Percentiles rank a stretch among this genome's conserved stretches.
These are phyloP conservation scores for Dynastes hyllus DNA, from an alignment of 2,888 invertebrate genomes.

Conservation along the genomic window DNA sequence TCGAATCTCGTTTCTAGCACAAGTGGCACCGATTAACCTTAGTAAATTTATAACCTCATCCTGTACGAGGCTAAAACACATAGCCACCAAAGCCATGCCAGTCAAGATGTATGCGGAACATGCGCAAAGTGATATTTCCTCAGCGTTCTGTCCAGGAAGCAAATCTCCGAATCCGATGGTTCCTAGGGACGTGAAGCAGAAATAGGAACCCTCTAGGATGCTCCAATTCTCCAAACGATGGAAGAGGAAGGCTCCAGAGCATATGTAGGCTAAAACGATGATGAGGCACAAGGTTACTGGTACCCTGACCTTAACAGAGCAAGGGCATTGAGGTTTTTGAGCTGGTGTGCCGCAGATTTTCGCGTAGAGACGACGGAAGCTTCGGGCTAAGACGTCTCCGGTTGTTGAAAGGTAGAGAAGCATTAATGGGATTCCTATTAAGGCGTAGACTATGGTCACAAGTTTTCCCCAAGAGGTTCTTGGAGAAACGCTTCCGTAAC, in stretches of 20 bases:
- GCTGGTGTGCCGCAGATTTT: slow-evolving; percentile 70
- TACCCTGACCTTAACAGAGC: slow-evolving; percentile 81
- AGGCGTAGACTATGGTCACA: slow-evolving; percentile 88
- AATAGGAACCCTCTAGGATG: slow-evolving; percentile 88
- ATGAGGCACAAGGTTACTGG: slow-evolving; percentile 91
- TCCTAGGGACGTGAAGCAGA: slow-evolving; percentile 82
- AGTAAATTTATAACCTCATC: slow-evolving; percentile 80
- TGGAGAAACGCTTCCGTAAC: slow-evolving; percentile 89
- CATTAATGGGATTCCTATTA: slow-evolving; percentile 91
- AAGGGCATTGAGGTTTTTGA: slow-evolving; percentile 67
- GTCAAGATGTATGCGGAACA: slow-evolving; percentile 88
- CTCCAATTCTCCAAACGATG: slow-evolving; percentile 94
- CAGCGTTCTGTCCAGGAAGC: slow-evolving; percentile 78
- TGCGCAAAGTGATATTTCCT: slow-evolving; percentile 82
- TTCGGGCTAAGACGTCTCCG: slow-evolving; percentile 88
- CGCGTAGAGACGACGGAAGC: slow-evolving; percentile 82
- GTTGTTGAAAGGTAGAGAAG: slow-evolving; percentile 91
- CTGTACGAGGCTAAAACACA: slow-evolving; percentile 90
- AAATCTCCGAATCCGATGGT: slow-evolving; percentile 90
- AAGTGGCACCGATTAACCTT: slow-evolving; percentile 70
- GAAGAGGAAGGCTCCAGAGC: slow-evolving; percentile 92
- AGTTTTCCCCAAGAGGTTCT: slow-evolving; percentile 86
- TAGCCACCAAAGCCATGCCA: slow-evolving; percentile 89
- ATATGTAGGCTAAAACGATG: slow-evolving; percentile 90
- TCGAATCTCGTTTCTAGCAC: slow-evolving; percentile 54